A percentile compares a stretch with the other conserved stretches of the same genome.
Evolutionary conservation across 2,888 invertebrate species (phyloP).

Genomic region (Nephrotoma guestfalica): DNA sequence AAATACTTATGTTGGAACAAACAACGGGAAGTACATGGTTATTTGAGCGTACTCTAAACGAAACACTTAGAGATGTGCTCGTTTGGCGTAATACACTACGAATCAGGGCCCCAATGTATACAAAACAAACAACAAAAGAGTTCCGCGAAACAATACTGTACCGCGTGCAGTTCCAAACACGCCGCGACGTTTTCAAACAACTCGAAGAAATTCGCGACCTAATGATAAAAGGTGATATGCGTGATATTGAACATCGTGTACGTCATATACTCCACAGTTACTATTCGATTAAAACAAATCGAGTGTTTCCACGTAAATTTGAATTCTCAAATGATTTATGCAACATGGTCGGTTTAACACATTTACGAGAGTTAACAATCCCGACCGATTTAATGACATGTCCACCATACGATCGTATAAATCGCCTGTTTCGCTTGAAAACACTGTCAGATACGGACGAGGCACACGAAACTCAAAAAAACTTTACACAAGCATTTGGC

Average conservation of each 20-base stretch:
- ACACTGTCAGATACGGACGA: not conserved
- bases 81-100: not conserved
- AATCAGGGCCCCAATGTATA: not conserved
- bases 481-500: not conserved
- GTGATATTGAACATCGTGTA: constrained; percentile 1
- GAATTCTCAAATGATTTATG: constrained; percentile 8
- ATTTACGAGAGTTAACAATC: constrained; percentile 1
- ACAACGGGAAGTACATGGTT: not conserved
- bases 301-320: constrained; percentile 2
- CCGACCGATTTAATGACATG: not conserved
- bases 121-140: not conserved
- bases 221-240: not conserved
- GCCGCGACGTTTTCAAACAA: constrained; percentile 5
- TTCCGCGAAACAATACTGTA: not conserved
- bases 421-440: not conserved
- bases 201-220: not conserved
- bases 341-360: constrained; percentile 7
- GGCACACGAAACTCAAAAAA: not conserved
- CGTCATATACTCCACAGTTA: constrained; percentile 1
- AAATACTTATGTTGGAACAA: not conserved
- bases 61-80: not conserved
- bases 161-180: constrained; percentile 1
- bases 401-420: not conserved
- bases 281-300: not conserved
- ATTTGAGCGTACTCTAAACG: not conserved